Conservation (phyloP, 2,797 vertebrate genomes). For the Carduelis carduelis region DNA sequence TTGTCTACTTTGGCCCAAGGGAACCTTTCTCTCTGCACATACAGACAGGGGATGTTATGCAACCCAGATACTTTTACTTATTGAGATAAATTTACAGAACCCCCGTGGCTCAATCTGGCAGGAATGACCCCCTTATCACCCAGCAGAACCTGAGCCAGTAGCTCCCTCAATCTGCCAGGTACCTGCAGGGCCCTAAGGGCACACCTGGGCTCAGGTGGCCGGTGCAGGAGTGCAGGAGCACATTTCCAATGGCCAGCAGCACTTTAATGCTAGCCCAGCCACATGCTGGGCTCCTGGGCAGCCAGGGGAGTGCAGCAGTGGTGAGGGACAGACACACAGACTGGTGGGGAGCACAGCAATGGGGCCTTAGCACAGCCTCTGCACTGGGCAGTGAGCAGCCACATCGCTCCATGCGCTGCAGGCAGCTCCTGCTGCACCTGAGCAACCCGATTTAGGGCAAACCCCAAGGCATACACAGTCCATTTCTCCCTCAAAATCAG, state of each 20-base stretch:
- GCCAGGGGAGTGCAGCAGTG: rapidly evolving
- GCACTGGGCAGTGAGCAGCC: rapidly evolving
- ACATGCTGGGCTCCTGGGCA: neutral
- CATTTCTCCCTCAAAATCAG: neutral
- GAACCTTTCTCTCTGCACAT: conserved; percentile 41
- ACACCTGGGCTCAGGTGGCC: neutral
- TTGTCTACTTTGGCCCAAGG: conserved; percentile 18
- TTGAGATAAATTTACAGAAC: conserved; percentile 6
- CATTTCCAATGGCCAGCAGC: neutral
- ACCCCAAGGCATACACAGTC: neutral
- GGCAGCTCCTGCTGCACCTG: neutral
- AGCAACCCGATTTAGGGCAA: neutral
- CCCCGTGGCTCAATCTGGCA: neutral
- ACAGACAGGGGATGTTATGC: neutral
- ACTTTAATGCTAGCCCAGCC: neutral
- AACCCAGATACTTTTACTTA: conserved; percentile 8
- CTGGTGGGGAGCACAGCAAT: neutral
- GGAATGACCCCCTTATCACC: neutral
- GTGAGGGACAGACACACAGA: rapidly evolving
- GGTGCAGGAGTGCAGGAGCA: neutral
- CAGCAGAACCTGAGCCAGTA: neutral
- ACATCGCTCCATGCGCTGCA: rapidly evolving
- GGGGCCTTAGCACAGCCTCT: too few relatives aligned
- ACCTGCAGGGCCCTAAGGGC: neutral
- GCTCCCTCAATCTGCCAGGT: neutral